These are phyloP conservation scores for Trachops cirrhosus DNA, from an alignment of 2,797 vertebrate species.

Conservation along the genomic window DNA sequence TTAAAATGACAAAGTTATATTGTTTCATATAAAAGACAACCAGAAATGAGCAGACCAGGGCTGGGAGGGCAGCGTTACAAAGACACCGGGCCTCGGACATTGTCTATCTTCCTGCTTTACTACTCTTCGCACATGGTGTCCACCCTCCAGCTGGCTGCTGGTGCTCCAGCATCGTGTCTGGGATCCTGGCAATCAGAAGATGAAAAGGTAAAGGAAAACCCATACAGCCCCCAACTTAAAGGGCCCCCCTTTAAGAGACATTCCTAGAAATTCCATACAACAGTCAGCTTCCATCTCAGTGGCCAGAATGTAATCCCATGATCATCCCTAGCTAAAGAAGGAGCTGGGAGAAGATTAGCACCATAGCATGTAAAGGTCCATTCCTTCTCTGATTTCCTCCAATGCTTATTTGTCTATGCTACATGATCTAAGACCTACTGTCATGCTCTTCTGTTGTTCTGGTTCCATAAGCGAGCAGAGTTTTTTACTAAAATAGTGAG, in stretches of 20 bases:
- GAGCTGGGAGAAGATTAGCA: not conserved
- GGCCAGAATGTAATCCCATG: not conserved
- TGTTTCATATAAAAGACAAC: slow-evolving; percentile 48
- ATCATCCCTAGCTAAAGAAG: not conserved
- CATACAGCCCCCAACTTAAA: not conserved
- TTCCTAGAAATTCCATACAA: not conserved
- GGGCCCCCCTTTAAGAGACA: not conserved
- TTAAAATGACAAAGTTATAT: slow-evolving; percentile 20
- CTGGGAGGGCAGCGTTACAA: not conserved
- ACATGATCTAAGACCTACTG: not conserved
- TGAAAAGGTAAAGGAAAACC: not conserved
- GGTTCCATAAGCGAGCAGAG: not conserved
- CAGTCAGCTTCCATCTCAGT: not conserved
- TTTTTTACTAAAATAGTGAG: not conserved
- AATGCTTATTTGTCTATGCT: not conserved
- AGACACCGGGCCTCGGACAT: not conserved
- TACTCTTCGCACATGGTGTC: not conserved
- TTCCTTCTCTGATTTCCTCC: not conserved
- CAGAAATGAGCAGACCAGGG: not conserved
- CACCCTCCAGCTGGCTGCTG: not conserved
- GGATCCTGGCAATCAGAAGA: not conserved
- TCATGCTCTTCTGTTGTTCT: not conserved
- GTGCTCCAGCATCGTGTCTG: not conserved
- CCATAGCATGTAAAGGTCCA: not conserved
- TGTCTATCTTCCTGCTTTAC: not conserved